These are phyloP conservation scores for Prionailurus viverrinus DNA, from an alignment of 2,113 vertebrate genomes.

Conservation along the genomic window DNA sequence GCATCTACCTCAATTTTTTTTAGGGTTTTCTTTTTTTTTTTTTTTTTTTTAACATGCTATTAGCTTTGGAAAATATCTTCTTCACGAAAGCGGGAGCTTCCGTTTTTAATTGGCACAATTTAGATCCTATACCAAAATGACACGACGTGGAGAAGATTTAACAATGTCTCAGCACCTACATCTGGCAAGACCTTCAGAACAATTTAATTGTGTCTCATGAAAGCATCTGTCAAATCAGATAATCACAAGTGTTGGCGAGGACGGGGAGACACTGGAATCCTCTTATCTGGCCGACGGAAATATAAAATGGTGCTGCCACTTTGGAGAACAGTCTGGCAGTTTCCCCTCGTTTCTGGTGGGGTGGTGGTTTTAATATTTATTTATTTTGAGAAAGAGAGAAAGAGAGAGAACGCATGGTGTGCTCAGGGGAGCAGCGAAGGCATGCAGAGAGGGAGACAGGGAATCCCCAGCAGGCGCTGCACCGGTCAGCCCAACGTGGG, in stretches of 20 bases:
- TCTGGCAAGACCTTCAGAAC: neutral
- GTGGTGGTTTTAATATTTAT: no score
- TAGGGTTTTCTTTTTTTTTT: neutral
- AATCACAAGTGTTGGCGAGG: neutral
- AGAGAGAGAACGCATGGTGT: no score
- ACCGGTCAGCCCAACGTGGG: no score
- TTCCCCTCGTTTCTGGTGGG: neutral
- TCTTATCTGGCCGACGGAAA: neutral
- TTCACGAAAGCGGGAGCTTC: neutral
- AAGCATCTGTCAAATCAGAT: neutral
- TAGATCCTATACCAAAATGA: neutral
- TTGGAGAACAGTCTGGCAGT: neutral
- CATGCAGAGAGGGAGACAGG: neutral
- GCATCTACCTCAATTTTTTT: neutral
- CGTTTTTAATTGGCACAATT: neutral
- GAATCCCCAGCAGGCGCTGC: no score
- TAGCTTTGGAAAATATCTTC: slow-evolving; percentile 6
- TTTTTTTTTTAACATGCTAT: neutral
- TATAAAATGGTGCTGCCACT: neutral
- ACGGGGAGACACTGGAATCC: neutral
- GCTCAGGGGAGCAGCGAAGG: neutral
- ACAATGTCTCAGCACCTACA: neutral
- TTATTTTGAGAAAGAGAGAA: neutral
- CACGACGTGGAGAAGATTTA: neutral
- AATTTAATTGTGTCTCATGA: neutral